Evolutionary conservation across 2,797 vertebrate species (phyloP), one percentile per base, ranked within the genome.

Genomic region (Eurystomus glaucurus): DNA sequence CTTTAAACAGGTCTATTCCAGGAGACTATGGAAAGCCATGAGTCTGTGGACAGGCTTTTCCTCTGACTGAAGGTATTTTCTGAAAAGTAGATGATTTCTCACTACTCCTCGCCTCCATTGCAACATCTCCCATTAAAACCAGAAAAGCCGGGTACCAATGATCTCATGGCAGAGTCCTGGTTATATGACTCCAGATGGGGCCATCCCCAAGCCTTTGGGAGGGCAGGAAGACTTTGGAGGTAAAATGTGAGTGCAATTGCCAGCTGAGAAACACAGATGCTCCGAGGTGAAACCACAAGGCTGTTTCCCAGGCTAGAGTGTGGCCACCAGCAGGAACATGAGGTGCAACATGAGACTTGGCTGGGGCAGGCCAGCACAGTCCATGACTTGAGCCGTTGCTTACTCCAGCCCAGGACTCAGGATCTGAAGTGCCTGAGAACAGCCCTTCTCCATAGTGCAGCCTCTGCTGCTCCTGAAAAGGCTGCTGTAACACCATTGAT

Each of bases 161-260:
- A 18, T 29, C 52, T 4, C 48, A 4, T 6, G 37, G 48, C 43
- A 28, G 21, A 22, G 9, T 48, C 35, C 4, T 1, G 0, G 11
- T 33, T 80, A 23, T 51, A 55, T 48, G 23, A 50, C 45, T 57
- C 19, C 35, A 83, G 35, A 5, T 1, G 4, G 19, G 28, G 9
- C 26, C 28, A 46, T 22, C 28, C 62, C 69, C 50, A 19, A 1
- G 11, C 57, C 29, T 68, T 57, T 1, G 5, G n/a, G n/a, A 85
- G 18, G 19, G 28, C 62, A 55, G 74, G 70, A 58, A 55, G 39
- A 5, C 54, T 83, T 48, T 76, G 88, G 52, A 62, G 26, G 22
- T 25, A 14, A 68, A 85, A 39, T 5, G 19, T 28, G 58, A 58
- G 14, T 29, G 26, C 51, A 54, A 1, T 7, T 77, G 25, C 64